These are phyloP conservation scores for Toxotes jaculatrix DNA, from an alignment of 2,113 vertebrate genomes.

Conservation along the genomic window DNA sequence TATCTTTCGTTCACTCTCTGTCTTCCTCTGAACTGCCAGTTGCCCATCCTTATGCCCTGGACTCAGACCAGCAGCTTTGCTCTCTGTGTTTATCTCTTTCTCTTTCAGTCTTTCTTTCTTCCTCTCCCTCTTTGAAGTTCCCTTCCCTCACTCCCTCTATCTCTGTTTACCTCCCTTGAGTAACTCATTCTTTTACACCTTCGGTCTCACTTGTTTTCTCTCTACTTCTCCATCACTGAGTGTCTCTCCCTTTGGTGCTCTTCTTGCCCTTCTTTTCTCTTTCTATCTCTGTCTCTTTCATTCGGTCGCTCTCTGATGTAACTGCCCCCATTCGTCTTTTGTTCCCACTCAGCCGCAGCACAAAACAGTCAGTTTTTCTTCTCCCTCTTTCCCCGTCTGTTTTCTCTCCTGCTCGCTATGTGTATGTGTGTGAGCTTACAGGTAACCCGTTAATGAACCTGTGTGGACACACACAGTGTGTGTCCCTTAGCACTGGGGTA, in stretches of 20 bases:
- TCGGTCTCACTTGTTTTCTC: constrained; percentile 28
- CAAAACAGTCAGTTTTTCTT: constrained; percentile 28
- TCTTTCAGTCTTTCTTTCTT: constrained; percentile 2
- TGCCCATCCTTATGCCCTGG: constrained; percentile 55
- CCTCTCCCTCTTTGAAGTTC: constrained; percentile 25
- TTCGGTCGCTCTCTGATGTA: constrained; percentile 69
- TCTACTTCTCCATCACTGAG: constrained; percentile 29
- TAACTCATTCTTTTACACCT: constrained; percentile 43
- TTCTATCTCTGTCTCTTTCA: constrained; percentile 42
- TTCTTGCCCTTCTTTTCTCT: constrained; percentile 36
- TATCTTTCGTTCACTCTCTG: constrained; percentile 26
- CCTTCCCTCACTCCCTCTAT: constrained; percentile 18
- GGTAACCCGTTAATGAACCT: constrained; percentile 61
- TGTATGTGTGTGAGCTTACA: constrained; percentile 41
- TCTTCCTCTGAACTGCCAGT: constrained; percentile 57
- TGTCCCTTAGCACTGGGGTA: constrained; percentile 13
- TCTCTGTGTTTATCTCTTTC: constrained; percentile 40
- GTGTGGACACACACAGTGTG: constrained; percentile 21
- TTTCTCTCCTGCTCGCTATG: constrained; percentile 1
- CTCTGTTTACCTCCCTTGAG: constrained; percentile 42
- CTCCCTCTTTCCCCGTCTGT: background rate
- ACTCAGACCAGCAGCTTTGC: constrained; percentile 60
- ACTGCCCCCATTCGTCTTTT: constrained; percentile 69
- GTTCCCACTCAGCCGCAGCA: constrained; percentile 58
- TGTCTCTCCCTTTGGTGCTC: constrained; percentile 29